Base-by-base conservation (phyloP, 2,888 invertebrate species). In the Synanthedon formicaeformis region DNA sequence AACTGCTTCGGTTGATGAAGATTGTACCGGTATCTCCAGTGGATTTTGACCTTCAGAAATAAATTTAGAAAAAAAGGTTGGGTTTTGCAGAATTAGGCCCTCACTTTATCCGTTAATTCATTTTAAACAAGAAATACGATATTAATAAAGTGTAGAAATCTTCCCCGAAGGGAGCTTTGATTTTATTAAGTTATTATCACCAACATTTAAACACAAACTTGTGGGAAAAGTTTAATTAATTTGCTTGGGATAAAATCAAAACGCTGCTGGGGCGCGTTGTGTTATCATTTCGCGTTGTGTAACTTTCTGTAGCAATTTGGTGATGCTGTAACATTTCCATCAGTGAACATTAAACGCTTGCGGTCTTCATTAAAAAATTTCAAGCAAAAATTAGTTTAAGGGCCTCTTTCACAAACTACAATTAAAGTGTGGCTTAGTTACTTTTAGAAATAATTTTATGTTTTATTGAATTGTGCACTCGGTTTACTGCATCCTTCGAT, bases 181-280 rank as follows among this genome's bases (percentile, higher is more conserved):
- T 60, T 58, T 58, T 54, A 57, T 60, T 59, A 62, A 60, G 60
- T 45, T 45, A 45, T 45, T 45, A 45, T 45, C n/a, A 13, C 14
- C 45, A 45, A 13, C 45, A 14, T 45, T 49, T 16, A 49, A 8
- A 49, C 49, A 49, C 14, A 11, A 45, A 45, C 34, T 34, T 34
- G 49, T 49, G 13, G 13, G 12, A 51, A 54, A 60, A 62, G 62
- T 63, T 62, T 62, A 57, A 63, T 63, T 62, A 63, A 60, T 57
- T 62, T 57, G 57, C 52, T 34, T 50, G 50, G 55, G 62, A 60
- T 63, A 60, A 60, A 59, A 63, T 60, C 60, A 52, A 52, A 16
- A 49, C 23, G 34, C 45, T 16, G 27, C 13, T 16, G 23, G 34
- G 34, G 23, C 49, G 23, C 3, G 13, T 49, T 34, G 10, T 49